Evolutionary conservation across 2,888 invertebrate genomes (phyloP).

Genomic region (Leuctra nigra): DNA sequence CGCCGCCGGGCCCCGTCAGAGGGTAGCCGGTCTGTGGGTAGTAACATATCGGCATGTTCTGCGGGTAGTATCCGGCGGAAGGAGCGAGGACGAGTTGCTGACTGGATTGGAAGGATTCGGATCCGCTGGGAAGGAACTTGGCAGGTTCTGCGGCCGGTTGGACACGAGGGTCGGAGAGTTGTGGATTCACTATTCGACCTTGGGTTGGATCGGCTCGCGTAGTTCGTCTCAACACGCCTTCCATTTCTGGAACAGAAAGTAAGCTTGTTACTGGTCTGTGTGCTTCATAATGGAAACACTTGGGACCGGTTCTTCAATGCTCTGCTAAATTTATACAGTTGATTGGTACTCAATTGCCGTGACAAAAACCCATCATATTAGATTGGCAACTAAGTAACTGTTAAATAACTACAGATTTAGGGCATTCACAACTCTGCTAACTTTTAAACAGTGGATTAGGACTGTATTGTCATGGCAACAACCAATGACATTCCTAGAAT

Average conservation of each 20-base stretch:
- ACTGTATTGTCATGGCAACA: too few relatives aligned
- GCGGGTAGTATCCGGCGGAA: not conserved
- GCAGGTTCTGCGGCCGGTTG: not conserved
- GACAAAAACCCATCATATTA: too few relatives aligned
- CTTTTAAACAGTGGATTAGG: too few relatives aligned
- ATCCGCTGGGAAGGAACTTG: not conserved
- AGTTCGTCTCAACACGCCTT: not conserved
- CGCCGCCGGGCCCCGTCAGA: constrained; percentile 1
- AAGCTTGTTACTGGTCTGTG: too few relatives aligned
- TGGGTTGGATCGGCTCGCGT: not conserved
- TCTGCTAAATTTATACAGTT: too few relatives aligned
- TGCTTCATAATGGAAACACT: too few relatives aligned
- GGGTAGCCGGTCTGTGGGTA: constrained; percentile 1
- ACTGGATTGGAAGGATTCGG: constrained; percentile 30
- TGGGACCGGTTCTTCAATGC: too few relatives aligned
- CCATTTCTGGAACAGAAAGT: not conserved
- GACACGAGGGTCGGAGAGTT: not conserved
- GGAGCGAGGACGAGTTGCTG: constrained; percentile 35
- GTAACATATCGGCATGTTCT: constrained; percentile 3
- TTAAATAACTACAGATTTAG: too few relatives aligned
- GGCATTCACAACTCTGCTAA: too few relatives aligned
- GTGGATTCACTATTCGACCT: not conserved
- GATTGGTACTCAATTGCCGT: too few relatives aligned
- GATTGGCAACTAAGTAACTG: too few relatives aligned
- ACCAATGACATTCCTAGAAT: too few relatives aligned